phyloP scores from a whole-genome alignment of 2,888 invertebrate genomes.

The Caenorhabditis sp. region DNA sequence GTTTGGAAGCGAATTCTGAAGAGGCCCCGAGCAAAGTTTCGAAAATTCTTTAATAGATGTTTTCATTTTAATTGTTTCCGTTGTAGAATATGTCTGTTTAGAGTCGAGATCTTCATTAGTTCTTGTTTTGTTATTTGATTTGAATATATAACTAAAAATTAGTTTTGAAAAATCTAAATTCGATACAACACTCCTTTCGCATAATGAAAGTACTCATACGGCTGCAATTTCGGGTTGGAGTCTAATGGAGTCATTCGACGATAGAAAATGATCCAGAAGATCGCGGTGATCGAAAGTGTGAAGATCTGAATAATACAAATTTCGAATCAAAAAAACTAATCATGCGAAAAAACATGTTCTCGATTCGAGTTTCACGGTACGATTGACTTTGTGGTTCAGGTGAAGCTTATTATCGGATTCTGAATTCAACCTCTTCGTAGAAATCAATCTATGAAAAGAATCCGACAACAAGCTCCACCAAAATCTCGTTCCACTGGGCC shows the following conservation, averaged over 20 bases:
- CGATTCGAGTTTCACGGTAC: too few relatives aligned
- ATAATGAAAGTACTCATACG: slow-evolving; percentile 68
- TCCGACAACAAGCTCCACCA: too few relatives aligned
- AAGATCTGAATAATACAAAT: slow-evolving; percentile 44
- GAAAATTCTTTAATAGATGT: slow-evolving; percentile 47
- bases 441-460: too few relatives aligned
- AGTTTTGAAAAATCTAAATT: too few relatives aligned
- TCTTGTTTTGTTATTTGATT: slow-evolving; percentile 25
- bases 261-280: slow-evolving; percentile 69
- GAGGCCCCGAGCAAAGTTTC: background rate
- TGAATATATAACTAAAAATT: background rate
- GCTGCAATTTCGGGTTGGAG: slow-evolving; percentile 67
- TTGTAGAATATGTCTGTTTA: slow-evolving; percentile 1
- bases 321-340: background rate
- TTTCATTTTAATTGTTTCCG: too few relatives aligned
- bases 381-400: too few relatives aligned
- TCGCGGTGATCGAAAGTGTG: slow-evolving; percentile 53
- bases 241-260: slow-evolving; percentile 68
- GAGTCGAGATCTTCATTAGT: slow-evolving; percentile 33
- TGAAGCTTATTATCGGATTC: too few relatives aligned
- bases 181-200: slow-evolving; percentile 68
- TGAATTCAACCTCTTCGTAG: too few relatives aligned
- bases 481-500: too few relatives aligned
- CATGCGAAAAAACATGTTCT: too few relatives aligned
- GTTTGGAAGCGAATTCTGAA: background rate